Evolutionary conservation across 2,888 invertebrate species (phyloP), one percentile per base, ranked within the genome.

Genomic region (Zaprionus bogoriensis): DNA sequence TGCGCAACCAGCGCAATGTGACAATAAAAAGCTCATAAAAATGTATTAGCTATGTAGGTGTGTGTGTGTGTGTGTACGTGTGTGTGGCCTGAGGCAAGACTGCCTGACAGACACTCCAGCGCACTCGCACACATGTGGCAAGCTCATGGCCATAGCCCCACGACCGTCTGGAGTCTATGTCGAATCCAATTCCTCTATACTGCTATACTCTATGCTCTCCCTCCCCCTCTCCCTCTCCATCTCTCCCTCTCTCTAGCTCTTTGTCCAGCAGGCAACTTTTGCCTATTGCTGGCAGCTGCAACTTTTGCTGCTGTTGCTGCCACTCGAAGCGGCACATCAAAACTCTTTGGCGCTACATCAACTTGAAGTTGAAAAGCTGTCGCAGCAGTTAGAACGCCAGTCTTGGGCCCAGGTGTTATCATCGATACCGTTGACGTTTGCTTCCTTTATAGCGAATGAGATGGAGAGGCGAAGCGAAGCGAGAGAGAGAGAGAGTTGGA

Each of bases 11-110:
- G 77, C 84, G 75, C 71, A 86, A 86, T 84, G 84, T 69, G 75
- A 74, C 87, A 84, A 77, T 84, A 84, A 78, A 87, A 84, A 65
- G 67, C 87, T 68, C 82, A 87, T 81, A 77, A 78, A 87, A 84
- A 75, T 84, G 64, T 81, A 81, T 78, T 87, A 70, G 78, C 72
- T 68, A n/a, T n/a, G n/a, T n/a, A n/a, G n/a, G n/a, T n/a, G n/a
- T n/a, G n/a, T n/a, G n/a, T n/a, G n/a, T n/a, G n/a, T n/a, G n/a
- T n/a, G n/a, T n/a, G n/a, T n/a, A n/a, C n/a, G n/a, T n/a, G n/a
- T n/a, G 41, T 27, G 66, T 39, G 73, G 67, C 59, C 41, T 23
- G 45, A 58, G 52, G 45, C 36, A 51, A 22, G 10, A 47, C 54
- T 20, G 44, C 51, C 25, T 27, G 44, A 39, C 14, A 30, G 7